Conservation (phyloP, 2,797 vertebrate genomes). For the Centroberyx gerrardi region DNA sequence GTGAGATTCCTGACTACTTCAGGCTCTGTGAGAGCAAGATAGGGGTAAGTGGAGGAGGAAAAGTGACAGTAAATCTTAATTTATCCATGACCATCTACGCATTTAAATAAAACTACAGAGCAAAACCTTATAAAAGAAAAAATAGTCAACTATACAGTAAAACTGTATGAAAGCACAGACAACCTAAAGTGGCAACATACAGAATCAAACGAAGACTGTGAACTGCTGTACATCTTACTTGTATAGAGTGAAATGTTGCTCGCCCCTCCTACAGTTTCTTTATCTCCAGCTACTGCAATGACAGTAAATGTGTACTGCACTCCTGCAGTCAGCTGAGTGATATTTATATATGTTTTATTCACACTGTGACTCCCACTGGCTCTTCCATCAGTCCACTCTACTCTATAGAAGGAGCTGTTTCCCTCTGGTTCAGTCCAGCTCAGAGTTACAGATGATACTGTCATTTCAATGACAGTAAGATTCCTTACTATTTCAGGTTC, state of each 20-base stretch:
- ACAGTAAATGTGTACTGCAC: not conserved
- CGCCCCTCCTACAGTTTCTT: slow-evolving; percentile 4
- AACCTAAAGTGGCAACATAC: too few relatives aligned
- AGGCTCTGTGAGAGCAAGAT: too few relatives aligned
- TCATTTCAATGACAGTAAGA: slow-evolving; percentile 8
- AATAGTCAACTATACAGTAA: too few relatives aligned
- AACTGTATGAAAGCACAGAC: too few relatives aligned
- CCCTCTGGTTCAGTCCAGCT: slow-evolving; percentile 22
- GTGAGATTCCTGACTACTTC: too few relatives aligned
- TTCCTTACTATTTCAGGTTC: slow-evolving; percentile 25
- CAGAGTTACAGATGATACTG: slow-evolving; percentile 17
- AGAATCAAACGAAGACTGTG: too few relatives aligned
- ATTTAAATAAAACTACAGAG: too few relatives aligned
- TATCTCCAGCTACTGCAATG: slow-evolving; percentile 27
- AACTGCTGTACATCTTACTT: slow-evolving; percentile 18
- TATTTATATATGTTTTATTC: not conserved
- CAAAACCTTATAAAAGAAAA: too few relatives aligned
- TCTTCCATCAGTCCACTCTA: not conserved
- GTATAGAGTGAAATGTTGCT: slow-evolving; percentile 19
- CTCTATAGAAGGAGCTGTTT: slow-evolving; percentile 2
- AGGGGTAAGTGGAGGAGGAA: too few relatives aligned
- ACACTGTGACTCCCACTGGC: not conserved
- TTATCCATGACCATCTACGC: too few relatives aligned
- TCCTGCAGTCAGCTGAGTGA: slow-evolving; percentile 19
- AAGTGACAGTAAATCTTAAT: not conserved